A percentile compares a stretch with the other conserved stretches of the same genome.
Conservation (phyloP, 2,797 vertebrate species). For the Coracias cyanogaster region DNA sequence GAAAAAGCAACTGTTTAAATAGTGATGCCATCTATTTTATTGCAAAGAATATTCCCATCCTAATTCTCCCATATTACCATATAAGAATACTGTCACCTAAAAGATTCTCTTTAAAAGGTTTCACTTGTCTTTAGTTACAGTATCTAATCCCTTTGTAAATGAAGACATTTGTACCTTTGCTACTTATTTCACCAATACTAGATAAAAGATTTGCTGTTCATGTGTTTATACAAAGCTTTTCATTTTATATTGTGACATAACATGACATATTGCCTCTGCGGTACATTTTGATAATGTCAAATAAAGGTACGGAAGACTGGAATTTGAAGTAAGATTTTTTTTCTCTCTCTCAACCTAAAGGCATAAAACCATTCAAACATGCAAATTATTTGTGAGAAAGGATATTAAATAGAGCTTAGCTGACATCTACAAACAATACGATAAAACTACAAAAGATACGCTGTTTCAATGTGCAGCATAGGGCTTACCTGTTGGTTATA, state of each 20-base stretch:
- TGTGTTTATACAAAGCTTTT: constrained; percentile 9
- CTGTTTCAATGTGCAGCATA: not conserved
- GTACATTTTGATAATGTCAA: constrained; percentile 52
- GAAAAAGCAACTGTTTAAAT: not conserved
- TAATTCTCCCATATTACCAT: not conserved
- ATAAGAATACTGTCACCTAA: not conserved
- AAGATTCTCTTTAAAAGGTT: not conserved
- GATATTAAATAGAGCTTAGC: not conserved
- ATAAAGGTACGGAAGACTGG: constrained; percentile 14
- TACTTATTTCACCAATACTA: constrained; percentile 20
- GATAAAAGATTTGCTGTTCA: constrained; percentile 18
- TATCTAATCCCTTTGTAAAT: not conserved
- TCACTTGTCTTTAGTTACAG: not conserved
- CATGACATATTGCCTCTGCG: constrained; percentile 17
- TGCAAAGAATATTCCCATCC: not conserved
- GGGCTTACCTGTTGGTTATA: not conserved
- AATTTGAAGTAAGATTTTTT: not conserved
- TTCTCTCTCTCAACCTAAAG: not conserved
- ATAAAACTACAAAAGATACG: not conserved
- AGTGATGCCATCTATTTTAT: not conserved
- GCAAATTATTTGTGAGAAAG: constrained; percentile 27
- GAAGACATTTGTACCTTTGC: not conserved
- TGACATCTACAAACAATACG: constrained; percentile 12
- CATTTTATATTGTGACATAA: constrained; percentile 36
- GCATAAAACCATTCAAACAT: not conserved